Conservation (phyloP, 1,140 invertebrate genomes). For the Drosophila sturtevanti region DNA sequence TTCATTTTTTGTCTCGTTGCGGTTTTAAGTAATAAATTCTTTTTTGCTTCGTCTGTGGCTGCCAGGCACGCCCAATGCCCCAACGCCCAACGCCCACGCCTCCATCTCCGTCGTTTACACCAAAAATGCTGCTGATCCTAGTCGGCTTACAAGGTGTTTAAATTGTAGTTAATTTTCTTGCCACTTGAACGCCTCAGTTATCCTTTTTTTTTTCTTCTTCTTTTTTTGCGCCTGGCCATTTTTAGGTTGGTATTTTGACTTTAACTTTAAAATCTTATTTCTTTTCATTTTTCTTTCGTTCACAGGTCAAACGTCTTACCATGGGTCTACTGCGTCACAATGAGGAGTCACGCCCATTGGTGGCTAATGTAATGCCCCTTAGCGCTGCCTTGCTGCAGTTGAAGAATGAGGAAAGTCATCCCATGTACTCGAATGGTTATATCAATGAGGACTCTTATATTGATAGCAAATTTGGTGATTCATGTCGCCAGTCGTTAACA, state of each 20-base stretch:
- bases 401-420: conserved; percentile 82
- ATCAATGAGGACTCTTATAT: conserved; percentile 88
- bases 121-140: conserved; percentile 37
- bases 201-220: conserved; percentile 32
- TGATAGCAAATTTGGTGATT: conserved; percentile 79
- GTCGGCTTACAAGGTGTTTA: conserved; percentile 75
- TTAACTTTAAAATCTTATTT: conserved; percentile 39
- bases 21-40: conserved; percentile 79
- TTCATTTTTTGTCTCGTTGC: conserved; percentile 78
- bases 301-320: conserved; percentile 75
- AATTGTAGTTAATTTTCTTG: conserved; percentile 81
- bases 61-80: conserved; percentile 37
- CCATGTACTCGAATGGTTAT: conserved; percentile 85
- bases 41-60: conserved; percentile 56
- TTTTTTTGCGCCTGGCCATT: conserved; percentile 20
- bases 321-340: conserved; percentile 75
- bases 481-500: conserved; percentile 75
- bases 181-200: conserved; percentile 61
- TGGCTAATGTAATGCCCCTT: conserved; percentile 58
- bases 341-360: conserved; percentile 86
- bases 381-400: conserved; percentile 54
- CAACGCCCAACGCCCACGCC: not conserved
- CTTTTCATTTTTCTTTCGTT: not conserved
- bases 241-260: conserved; percentile 7
- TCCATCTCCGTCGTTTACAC: not conserved